Conservation (phyloP, 2,888 invertebrate species). For the Noctua fimbriata region DNA sequence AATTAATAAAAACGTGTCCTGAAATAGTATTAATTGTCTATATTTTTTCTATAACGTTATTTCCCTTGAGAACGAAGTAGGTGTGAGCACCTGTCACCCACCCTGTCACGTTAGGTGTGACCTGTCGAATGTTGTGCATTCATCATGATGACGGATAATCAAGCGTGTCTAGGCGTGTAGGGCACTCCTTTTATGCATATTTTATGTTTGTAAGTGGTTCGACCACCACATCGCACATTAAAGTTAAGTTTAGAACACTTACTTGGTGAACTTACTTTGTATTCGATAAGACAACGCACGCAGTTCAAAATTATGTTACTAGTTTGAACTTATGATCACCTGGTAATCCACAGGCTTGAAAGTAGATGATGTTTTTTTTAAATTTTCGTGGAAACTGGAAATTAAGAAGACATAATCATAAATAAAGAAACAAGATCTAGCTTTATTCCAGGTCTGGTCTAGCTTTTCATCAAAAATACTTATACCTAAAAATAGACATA, state of each 20-base stretch:
- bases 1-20: constrained; percentile 16
- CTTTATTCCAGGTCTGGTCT: no score
- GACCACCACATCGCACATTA: constrained; percentile 21
- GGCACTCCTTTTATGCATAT: constrained; percentile 33
- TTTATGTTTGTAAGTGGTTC: constrained; percentile 28
- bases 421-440: background rate
- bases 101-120: constrained; percentile 56
- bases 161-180: constrained; percentile 27
- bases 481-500: background rate
- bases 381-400: no score
- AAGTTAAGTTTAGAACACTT: constrained; percentile 21
- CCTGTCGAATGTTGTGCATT: constrained; percentile 51
- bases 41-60: constrained; percentile 27
- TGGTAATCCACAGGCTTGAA: background rate
- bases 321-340: background rate
- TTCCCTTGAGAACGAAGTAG: constrained; percentile 57
- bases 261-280: background rate
- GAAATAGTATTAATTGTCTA: constrained; percentile 18
- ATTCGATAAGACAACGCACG: background rate
- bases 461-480: background rate
- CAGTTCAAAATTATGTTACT: background rate
- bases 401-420: no score
- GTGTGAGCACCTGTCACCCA: constrained; percentile 54
- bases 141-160: constrained; percentile 51
- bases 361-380: no score